These are phyloP conservation scores for Poecilia latipinna DNA, from an alignment of 2,113 vertebrate genomes.

Conservation along the genomic window DNA sequence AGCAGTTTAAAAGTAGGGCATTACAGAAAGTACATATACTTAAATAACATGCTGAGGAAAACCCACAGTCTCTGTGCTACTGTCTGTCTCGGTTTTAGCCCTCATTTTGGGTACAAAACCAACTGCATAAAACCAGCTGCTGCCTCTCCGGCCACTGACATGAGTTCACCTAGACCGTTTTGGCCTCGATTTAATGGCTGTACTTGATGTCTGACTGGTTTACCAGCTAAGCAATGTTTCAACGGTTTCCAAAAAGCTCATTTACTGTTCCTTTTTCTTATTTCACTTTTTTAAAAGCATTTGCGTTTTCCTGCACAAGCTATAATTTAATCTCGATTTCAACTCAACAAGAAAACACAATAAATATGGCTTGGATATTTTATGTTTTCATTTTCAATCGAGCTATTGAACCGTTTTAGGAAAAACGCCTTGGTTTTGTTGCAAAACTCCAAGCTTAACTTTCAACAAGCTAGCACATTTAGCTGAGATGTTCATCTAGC, in stretches of 20 bases:
- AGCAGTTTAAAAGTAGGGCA: constrained; percentile 65
- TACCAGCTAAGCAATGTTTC: neutral
- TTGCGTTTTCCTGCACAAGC: neutral
- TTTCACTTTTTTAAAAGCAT: neutral
- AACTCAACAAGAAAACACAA: neutral
- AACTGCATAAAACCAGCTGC: constrained; percentile 20
- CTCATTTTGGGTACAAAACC: constrained; percentile 32
- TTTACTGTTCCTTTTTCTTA: constrained; percentile 1
- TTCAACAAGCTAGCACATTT: neutral
- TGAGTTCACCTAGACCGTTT: neutral
- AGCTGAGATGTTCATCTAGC: neutral
- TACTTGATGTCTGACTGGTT: constrained; percentile 8
- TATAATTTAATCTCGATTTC: neutral
- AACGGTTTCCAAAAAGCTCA: constrained; percentile 9
- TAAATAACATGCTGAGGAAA: constrained; percentile 58
- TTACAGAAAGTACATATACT: constrained; percentile 50
- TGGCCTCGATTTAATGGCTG: constrained; percentile 22
- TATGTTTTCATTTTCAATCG: neutral
- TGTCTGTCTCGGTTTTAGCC: constrained; percentile 35
- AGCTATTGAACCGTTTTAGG: no score
- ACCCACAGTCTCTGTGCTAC: constrained; percentile 56
- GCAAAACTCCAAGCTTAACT: neutral
- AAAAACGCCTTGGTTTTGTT: no score
- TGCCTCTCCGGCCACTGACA: constrained; percentile 1
- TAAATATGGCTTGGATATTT: neutral